Evolutionary conservation across 1,140 invertebrate species (phyloP).

Genomic region (Argopecten irradians): DNA sequence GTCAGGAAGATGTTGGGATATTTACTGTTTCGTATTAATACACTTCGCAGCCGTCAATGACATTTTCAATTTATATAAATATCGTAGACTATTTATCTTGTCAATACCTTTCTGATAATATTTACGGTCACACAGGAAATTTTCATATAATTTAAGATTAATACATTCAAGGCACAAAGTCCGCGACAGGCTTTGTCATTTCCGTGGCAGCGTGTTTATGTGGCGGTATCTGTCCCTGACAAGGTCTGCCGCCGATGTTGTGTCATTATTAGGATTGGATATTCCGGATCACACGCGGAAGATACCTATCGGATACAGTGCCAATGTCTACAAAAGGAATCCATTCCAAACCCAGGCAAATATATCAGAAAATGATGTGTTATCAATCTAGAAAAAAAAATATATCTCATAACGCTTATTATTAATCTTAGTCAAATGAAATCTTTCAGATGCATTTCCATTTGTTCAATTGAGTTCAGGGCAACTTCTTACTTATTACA

Average conservation of each 20-base stretch:
- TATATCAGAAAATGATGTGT: too few relatives aligned
- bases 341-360: too few relatives aligned
- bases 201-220: not conserved
- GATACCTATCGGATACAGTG: not conserved
- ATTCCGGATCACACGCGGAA: not conserved
- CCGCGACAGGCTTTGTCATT: not conserved
- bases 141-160: constrained; percentile 11
- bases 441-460: too few relatives aligned
- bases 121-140: not conserved
- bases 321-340: too few relatives aligned
- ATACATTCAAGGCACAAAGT: not conserved
- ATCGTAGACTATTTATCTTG: not conserved
- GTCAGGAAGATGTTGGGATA: not conserved
- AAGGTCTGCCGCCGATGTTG: not conserved
- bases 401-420: too few relatives aligned
- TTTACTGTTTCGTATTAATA: not conserved
- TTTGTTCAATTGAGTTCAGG: too few relatives aligned
- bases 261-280: not conserved
- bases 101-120: constrained; percentile 12
- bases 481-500: too few relatives aligned
- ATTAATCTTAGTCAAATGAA: too few relatives aligned
- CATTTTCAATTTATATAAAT: constrained; percentile 13
- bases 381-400: too few relatives aligned
- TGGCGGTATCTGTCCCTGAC: not conserved
- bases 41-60: constrained; percentile 5